These are phyloP conservation scores for Phymorhynchus buccinoides DNA, from an alignment of 1,140 invertebrate species.

Conservation along the genomic window DNA sequence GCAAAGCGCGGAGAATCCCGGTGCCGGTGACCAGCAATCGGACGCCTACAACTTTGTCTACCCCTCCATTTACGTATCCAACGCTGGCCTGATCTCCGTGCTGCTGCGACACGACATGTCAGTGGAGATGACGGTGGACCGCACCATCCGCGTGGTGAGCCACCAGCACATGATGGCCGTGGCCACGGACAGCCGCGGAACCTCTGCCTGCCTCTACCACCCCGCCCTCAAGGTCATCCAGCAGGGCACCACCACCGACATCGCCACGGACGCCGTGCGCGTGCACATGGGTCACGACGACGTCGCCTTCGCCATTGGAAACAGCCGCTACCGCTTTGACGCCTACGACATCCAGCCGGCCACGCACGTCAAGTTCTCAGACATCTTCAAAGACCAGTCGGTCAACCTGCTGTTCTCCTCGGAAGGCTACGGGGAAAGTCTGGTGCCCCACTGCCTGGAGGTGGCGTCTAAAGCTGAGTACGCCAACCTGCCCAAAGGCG, in stretches of 20 bases:
- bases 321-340: constrained; percentile 55
- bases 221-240: constrained; percentile 61
- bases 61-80: constrained; percentile 65
- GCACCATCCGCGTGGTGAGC: constrained; percentile 64
- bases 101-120: constrained; percentile 64
- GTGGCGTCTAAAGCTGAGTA: constrained; percentile 59
- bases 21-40: constrained; percentile 3
- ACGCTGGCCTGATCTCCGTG: constrained; percentile 63
- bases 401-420: constrained; percentile 64
- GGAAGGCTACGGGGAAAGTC: constrained; percentile 53
- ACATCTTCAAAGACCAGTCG: constrained; percentile 62
- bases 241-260: constrained; percentile 54
- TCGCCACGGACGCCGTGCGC: constrained; percentile 50
- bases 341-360: constrained; percentile 52
- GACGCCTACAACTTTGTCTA: constrained; percentile 56
- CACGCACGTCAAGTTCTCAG: constrained; percentile 53
- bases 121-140: constrained; percentile 67
- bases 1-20: constrained; percentile 24
- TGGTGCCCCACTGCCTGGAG: constrained; percentile 56
- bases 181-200: constrained; percentile 60
- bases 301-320: constrained; percentile 59
- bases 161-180: constrained; percentile 64
- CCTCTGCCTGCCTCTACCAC: constrained; percentile 60
- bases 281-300: constrained; percentile 56
- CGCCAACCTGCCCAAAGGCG: constrained; percentile 57